Evolutionary conservation across 2,113 vertebrate species (phyloP).

Genomic region (Cyprinus carpio): DNA sequence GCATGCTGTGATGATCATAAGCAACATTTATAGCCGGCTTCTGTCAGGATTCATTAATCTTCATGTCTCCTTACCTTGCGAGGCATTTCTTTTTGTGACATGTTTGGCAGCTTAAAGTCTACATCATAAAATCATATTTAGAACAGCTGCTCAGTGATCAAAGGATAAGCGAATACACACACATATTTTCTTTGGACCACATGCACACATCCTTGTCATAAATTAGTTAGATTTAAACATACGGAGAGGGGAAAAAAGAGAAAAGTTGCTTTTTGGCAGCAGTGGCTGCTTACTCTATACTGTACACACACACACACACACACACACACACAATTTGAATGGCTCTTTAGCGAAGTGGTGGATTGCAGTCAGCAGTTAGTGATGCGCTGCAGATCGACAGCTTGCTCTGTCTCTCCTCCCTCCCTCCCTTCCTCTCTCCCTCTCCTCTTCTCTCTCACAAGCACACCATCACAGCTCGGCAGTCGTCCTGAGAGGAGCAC

Average conservation of each 20-base stretch:
- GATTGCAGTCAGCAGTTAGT: constrained; percentile 51
- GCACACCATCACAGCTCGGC: constrained; percentile 67
- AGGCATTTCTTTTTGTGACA: constrained; percentile 12
- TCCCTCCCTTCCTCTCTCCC: constrained; percentile 57
- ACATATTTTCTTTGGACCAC: constrained; percentile 16
- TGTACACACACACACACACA: background rate
- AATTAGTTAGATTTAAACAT: constrained; percentile 57
- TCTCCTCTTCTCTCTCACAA: constrained; percentile 64
- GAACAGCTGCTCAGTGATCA: constrained; percentile 68
- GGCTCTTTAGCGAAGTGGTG: constrained; percentile 50
- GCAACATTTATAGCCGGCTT: constrained; percentile 17
- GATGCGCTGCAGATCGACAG: constrained; percentile 46
- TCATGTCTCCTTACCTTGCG: background rate
- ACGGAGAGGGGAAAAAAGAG: background rate
- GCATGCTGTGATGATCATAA: constrained; percentile 13
- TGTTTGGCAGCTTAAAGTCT: constrained; percentile 20
- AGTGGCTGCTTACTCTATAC: background rate
- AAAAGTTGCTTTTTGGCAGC: constrained; percentile 14
- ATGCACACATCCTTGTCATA: constrained; percentile 23
- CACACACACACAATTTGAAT: constrained; percentile 28
- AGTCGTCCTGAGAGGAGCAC: constrained; percentile 66
- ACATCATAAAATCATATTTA: constrained; percentile 46
- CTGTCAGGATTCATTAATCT: constrained; percentile 61
- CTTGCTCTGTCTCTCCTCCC: constrained; percentile 12
- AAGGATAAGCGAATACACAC: constrained; percentile 42